Evolutionary conservation across 1,140 invertebrate species (phyloP), one percentile per base, ranked within the genome.

Genomic region (Campodea augens): DNA sequence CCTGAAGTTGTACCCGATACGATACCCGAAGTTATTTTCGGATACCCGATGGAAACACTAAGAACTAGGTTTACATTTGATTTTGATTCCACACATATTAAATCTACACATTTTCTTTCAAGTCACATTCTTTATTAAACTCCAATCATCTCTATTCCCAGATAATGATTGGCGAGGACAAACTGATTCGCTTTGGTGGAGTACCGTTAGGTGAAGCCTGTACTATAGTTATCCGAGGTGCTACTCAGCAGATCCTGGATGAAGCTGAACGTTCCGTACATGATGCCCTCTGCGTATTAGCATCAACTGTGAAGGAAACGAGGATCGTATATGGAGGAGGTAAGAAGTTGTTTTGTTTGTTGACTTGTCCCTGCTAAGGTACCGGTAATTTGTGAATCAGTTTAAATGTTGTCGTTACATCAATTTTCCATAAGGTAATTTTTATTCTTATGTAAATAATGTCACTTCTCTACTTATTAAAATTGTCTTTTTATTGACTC

Each of bases 241-340:
- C 96, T n/a, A 99, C 96, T 3, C 82, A 97, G 59, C 96, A 99
- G 66, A 98, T 99, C 56, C 73, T 99, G 10, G 95, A 98, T 56
- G 96, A 99, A 66, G 95, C 96, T 1, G 93, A 99, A 54, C 73
- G 96, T 37, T 98, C 95, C 1, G 62, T 99, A 4, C 96, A 99
- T 57, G 96, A 99, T 62, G 96, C 95, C 2, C 70, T 99, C 0
- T 99, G 96, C 64, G 96, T 99, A 0, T 68, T 99, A 19, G 75
- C 88, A 0, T 86, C 92, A 38, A 98, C 95, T 19, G 89, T 98
- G 0, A 84, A 84, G 51, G 91, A 97, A 61, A 80, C 86, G 0
- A 74, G 81, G 52, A 81, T 89, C 43, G 79, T 97, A 5, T 93
- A 75, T 59, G 93, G 93, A 22, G 92, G 91, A 62, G 92, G 84